Percentiles rank a stretch among this genome's conserved stretches.
Conservation (phyloP, 2,113 vertebrate genomes). For the Alaudala cheleensis region DNA sequence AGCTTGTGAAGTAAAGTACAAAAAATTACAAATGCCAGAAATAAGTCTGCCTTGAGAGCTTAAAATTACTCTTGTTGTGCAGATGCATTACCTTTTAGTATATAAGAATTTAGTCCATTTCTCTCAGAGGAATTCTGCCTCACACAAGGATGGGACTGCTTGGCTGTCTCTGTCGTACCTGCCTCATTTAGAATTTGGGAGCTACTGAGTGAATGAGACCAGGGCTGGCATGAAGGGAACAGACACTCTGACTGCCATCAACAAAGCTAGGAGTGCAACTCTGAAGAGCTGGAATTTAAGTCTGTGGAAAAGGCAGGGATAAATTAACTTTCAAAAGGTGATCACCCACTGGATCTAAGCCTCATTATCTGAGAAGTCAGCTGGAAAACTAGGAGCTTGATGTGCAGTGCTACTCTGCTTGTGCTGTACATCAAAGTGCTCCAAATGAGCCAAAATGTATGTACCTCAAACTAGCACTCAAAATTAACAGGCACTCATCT, state of each 20-base stretch:
- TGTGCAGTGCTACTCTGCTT: not conserved
- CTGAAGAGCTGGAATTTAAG: not conserved
- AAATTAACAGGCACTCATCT: not conserved
- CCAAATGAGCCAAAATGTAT: not conserved
- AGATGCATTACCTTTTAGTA: not conserved
- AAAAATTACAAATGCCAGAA: not conserved
- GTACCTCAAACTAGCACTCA: not conserved
- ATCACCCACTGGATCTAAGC: conserved; percentile 37
- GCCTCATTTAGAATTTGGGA: not conserved
- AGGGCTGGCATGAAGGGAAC: not conserved
- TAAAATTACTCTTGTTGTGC: not conserved
- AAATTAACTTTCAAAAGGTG: conserved; percentile 41
- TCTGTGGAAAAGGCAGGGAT: conserved; percentile 7
- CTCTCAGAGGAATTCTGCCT: not conserved
- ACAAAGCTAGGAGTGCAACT: not conserved
- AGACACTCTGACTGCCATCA: not conserved
- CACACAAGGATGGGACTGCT: not conserved
- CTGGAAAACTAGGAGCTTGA: not conserved
- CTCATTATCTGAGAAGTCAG: conserved; percentile 24
- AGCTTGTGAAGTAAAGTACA: not conserved
- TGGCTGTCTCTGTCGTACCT: not conserved
- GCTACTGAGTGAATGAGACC: not conserved
- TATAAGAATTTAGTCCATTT: not conserved
- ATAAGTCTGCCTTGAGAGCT: not conserved
- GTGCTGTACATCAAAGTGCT: not conserved